These are phyloP conservation scores for Neocrepidodera transversa DNA, from an alignment of 2,888 invertebrate species.

Conservation along the genomic window DNA sequence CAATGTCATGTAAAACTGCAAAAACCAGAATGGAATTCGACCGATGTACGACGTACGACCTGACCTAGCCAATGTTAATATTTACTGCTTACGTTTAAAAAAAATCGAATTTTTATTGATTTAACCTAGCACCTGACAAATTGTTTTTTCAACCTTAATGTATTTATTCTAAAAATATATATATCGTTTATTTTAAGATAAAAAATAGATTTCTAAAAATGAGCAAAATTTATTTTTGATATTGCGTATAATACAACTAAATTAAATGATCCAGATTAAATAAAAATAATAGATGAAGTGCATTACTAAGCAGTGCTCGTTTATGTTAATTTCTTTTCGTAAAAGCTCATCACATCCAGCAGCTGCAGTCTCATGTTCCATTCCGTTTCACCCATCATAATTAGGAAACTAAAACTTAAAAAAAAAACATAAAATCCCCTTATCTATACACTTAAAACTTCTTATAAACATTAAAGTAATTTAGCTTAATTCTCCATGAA, in stretches of 20 bases:
- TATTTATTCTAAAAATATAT: slow-evolving; percentile 3
- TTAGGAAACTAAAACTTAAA: slow-evolving; percentile 5
- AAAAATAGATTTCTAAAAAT: too few species aligned
- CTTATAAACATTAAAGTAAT: slow-evolving; percentile 50
- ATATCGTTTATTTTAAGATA: too few species aligned
- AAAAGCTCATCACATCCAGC: background rate
- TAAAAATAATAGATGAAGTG: too few species aligned
- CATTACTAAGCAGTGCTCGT: too few species aligned
- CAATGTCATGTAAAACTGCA: background rate
- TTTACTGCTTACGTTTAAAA: background rate
- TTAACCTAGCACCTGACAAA: slow-evolving; percentile 24
- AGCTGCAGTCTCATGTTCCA: background rate
- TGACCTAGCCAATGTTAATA: slow-evolving; percentile 7
- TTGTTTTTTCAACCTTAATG: slow-evolving; percentile 2
- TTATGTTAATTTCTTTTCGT: background rate
- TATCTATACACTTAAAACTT: slow-evolving; percentile 36
- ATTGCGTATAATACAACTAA: too few species aligned
- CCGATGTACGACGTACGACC: background rate
- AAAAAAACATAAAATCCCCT: slow-evolving; percentile 19
- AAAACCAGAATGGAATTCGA: background rate
- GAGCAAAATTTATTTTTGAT: too few species aligned
- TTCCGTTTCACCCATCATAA: background rate
- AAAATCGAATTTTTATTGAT: slow-evolving; percentile 13
- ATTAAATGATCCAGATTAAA: too few species aligned
- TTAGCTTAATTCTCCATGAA: slow-evolving; percentile 50